A percentile compares a stretch with the other conserved stretches of the same genome.
Conservation (phyloP, 2,888 invertebrate genomes). For the Drosophila vallismaia region DNA sequence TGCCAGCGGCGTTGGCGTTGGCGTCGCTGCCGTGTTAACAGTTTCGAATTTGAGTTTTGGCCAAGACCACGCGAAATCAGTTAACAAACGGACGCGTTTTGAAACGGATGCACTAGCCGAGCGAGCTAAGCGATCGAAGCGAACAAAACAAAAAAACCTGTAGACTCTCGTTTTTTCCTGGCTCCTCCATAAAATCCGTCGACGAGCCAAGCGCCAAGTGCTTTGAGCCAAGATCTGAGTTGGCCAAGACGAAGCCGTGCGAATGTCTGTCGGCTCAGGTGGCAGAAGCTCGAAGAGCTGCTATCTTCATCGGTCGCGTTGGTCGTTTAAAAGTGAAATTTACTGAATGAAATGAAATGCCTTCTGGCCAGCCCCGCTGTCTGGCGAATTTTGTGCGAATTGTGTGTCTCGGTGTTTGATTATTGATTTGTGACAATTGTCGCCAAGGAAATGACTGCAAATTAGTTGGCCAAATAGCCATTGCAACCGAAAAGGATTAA, state of each 20-base stretch:
- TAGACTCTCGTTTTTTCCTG: conserved; percentile 49
- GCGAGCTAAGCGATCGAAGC: conserved; percentile 16
- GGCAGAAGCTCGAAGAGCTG: conserved; percentile 46
- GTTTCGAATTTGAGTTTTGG: conserved; percentile 77
- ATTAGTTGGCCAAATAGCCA: conserved; percentile 36
- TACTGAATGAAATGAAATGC: conserved; percentile 67
- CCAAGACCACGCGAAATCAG: conserved; percentile 81
- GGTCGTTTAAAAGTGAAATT: conserved; percentile 77
- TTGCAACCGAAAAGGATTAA: conserved; percentile 7
- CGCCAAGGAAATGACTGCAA: conserved; percentile 51
- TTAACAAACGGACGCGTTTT: conserved; percentile 82
- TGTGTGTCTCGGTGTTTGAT: conserved; percentile 39
- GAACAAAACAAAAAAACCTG: conserved; percentile 23
- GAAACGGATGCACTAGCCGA: conserved; percentile 75
- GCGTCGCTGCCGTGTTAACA: conserved; percentile 46
- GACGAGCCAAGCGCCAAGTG: not conserved
- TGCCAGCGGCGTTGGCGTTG: conserved; percentile 16
- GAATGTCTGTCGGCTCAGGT: conserved; percentile 41
- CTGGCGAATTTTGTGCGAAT: conserved; percentile 22
- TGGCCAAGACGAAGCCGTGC: conserved; percentile 30
- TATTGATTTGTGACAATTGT: conserved; percentile 59
- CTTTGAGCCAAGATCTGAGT: conserved; percentile 5
- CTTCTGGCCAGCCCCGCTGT: conserved; percentile 38
- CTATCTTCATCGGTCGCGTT: conserved; percentile 45
- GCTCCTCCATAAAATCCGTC: conserved; percentile 52